Base-by-base conservation (phyloP, 1,140 invertebrate species). In the Aphaenogaster ashmeadi region DNA sequence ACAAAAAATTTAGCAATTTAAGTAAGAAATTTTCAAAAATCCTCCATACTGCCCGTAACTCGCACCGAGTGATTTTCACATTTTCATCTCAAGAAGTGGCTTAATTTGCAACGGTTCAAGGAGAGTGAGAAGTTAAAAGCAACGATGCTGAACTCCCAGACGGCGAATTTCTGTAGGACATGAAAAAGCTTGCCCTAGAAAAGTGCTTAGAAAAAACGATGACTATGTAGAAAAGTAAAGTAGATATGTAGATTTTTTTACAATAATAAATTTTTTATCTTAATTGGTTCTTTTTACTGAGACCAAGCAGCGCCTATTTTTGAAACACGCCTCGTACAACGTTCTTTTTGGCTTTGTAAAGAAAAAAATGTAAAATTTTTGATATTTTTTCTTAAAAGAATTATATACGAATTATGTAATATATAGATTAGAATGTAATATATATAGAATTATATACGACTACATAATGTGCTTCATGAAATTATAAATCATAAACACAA, bases 401-500 rank as follows among this genome's bases (percentile, higher is more conserved):
- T 33, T 47, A 60, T 41, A 41, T 27, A n/a, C 1, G 6, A 44
- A n/a, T 21, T 33, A 64, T 64, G 18, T 36, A 18, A 27, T 27
- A 38, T 58, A 58, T n/a, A 38, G 27, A 27, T 27, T 18, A 64
- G 7, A 60, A 36, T 18, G 27, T 27, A 27, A 27, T 27, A 27
- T 27, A 1, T 11, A 58, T 58, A 56, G 4, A 58, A 4, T 11
- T 7, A 18, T 38, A 27, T 27, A 27, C 38, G n/a, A 21, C 11
- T 11, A 13, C 9, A 6, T n/a, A n/a, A 47, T 2, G 15, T 44
- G 9, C 21, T 77, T 47, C 2, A 11, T n/a, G 15, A 36, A 78
- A 64, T 78, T 38, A 15, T 62, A 60, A 78, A 4, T 60, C 8
- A 54, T 38, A n/a, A 44, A 41, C 21, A 41, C 21, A 71, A 71